Evolutionary conservation across 2,888 invertebrate species (phyloP).

Genomic region (Caenorhabditis drosophilae): DNA sequence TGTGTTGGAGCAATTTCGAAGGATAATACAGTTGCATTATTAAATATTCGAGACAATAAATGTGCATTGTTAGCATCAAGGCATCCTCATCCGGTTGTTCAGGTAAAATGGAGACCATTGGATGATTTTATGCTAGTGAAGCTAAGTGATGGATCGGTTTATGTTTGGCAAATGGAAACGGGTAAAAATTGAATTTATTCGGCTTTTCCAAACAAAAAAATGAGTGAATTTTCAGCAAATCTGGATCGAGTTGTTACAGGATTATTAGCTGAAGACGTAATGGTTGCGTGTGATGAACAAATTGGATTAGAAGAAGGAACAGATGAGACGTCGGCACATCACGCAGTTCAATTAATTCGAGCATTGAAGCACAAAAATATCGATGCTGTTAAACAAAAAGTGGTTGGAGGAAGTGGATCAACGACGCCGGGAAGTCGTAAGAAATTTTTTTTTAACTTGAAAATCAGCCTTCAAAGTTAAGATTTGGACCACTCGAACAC

Average conservation of each 20-base stretch:
- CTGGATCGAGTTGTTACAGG: constrained; percentile 93
- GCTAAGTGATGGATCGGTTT: constrained; percentile 94
- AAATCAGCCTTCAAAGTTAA: no score
- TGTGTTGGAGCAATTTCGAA: constrained; percentile 83
- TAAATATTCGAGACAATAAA: constrained; percentile 89
- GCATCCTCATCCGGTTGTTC: constrained; percentile 87
- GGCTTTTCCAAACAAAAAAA: no score
- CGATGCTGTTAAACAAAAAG: constrained; percentile 78
- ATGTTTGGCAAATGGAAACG: constrained; percentile 99
- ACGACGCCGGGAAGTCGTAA: constrained; percentile 8
- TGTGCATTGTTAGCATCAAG: constrained; percentile 91
- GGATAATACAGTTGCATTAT: constrained; percentile 93
- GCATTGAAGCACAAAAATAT: constrained; percentile 89
- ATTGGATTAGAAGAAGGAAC: constrained; percentile 65
- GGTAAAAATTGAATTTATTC: no score
- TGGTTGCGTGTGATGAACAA: constrained; percentile 90
- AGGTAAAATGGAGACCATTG: constrained; percentile 74
- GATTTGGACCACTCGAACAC: constrained; percentile 6
- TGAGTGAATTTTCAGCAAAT: no score
- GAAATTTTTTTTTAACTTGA: constrained; percentile 1
- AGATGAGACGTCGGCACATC: constrained; percentile 82
- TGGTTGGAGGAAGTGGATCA: constrained; percentile 21
- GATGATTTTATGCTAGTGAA: constrained; percentile 98
- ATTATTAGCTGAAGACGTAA: constrained; percentile 85
- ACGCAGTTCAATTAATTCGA: constrained; percentile 92